These are phyloP conservation scores for Crematogaster levior DNA, from an alignment of 2,888 invertebrate genomes.

Conservation along the genomic window DNA sequence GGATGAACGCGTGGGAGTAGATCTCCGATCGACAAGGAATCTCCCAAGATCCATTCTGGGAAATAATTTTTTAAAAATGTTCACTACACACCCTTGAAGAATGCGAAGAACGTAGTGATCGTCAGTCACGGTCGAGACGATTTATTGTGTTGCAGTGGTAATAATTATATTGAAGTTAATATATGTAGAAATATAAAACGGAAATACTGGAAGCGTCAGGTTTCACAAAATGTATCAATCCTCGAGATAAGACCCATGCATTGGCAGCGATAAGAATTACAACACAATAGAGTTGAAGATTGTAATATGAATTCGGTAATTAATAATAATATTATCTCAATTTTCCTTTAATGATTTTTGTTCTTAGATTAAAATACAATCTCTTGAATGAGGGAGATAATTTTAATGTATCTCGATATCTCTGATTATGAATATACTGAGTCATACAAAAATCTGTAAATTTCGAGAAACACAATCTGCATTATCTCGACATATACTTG, in stretches of 20 bases:
- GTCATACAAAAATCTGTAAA: neutral
- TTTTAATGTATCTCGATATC: no score
- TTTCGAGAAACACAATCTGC: neutral
- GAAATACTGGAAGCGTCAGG: neutral
- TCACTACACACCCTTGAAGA: conserved; percentile 17
- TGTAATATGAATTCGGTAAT: no score
- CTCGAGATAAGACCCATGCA: neutral
- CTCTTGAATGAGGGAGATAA: neutral
- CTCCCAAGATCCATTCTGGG: conserved; percentile 68
- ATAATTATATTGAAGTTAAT: no score
- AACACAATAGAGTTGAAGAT: neutral
- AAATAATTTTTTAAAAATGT: conserved; percentile 59
- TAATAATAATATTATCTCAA: neutral
- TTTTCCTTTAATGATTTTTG: neutral
- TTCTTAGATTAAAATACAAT: neutral
- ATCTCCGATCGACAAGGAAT: conserved; percentile 68
- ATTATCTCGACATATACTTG: neutral
- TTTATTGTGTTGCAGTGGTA: neutral
- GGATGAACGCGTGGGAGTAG: conserved; percentile 69
- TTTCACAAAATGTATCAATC: neutral
- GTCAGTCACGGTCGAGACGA: neutral
- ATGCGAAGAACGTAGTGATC: conserved; percentile 11
- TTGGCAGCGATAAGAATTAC: neutral
- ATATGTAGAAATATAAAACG: conserved; percentile 7
- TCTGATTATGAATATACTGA: neutral